Evolutionary conservation across 2,888 invertebrate species (phyloP).

Genomic region (Machimus rusticus): DNA sequence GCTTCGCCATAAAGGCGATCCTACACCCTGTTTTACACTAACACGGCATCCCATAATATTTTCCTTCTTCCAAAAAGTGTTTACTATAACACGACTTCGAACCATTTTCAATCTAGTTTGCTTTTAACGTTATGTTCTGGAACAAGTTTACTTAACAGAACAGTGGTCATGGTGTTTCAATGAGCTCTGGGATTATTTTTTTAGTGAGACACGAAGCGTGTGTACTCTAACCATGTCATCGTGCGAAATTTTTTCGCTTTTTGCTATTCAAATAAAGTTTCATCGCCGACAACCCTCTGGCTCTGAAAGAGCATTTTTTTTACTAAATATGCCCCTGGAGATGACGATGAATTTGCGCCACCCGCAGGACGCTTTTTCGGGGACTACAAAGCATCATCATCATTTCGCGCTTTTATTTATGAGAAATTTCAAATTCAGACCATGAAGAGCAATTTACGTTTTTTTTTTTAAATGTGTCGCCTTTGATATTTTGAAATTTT

Average conservation of each 20-base stretch:
- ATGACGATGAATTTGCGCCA: background rate
- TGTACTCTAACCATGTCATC: background rate
- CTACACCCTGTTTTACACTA: slow-evolving; percentile 33
- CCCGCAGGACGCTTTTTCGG: background rate
- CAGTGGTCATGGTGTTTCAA: slow-evolving; percentile 12
- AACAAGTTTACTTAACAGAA: slow-evolving; percentile 35
- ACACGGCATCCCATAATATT: slow-evolving; percentile 14
- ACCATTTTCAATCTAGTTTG: slow-evolving; percentile 28
- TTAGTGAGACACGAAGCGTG: background rate
- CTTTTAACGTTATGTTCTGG: slow-evolving; percentile 38
- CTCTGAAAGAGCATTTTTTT: background rate
- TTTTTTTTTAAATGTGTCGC: background rate
- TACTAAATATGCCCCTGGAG: background rate
- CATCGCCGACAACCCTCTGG: background rate
- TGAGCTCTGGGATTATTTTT: background rate
- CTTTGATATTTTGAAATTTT: background rate
- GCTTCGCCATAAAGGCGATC: slow-evolving; percentile 13
- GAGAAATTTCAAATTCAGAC: background rate
- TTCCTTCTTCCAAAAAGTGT: background rate
- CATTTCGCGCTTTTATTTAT: background rate
- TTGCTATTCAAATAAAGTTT: background rate
- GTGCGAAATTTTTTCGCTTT: background rate
- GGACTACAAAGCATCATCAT: background rate
- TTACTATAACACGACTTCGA: slow-evolving; percentile 4
- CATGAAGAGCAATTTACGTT: background rate